A percentile compares a stretch with the other conserved stretches of the same genome.
Evolutionary conservation across 2,888 invertebrate genomes (phyloP).

Genomic region (Nymphalis urticae): DNA sequence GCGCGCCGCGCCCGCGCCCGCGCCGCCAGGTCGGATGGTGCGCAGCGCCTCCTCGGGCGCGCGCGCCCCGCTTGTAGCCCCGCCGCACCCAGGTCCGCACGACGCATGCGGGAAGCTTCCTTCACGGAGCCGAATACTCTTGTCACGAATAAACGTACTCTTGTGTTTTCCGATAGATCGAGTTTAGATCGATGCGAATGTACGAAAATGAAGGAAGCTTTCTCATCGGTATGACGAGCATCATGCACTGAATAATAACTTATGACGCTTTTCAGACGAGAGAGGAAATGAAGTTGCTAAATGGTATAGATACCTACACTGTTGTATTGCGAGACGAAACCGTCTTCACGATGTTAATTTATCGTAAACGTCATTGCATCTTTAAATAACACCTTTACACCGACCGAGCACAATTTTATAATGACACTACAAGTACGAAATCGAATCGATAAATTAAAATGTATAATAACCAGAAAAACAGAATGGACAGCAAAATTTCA

Average conservation of each 20-base stretch:
- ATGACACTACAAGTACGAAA: conserved; percentile 7
- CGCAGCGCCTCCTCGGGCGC: conserved; percentile 78
- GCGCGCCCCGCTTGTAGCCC: conserved; percentile 44
- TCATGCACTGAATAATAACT: conserved; percentile 29
- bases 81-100: conserved; percentile 72
- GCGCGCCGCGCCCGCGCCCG: conserved; percentile 50
- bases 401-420: neutral
- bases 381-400: conserved; percentile 3
- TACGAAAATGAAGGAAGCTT: conserved; percentile 39
- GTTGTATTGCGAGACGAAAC: conserved; percentile 15
- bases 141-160: neutral
- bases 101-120: conserved; percentile 40
- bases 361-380: conserved; percentile 17
- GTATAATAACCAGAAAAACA: no score
- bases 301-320: conserved; percentile 20
- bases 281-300: conserved; percentile 1
- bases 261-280: conserved; percentile 34
- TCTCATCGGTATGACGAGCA: conserved; percentile 34
- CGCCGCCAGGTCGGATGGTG: conserved; percentile 73
- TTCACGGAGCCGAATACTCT: conserved; percentile 15
- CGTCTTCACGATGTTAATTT: conserved; percentile 5
- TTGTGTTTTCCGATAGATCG: neutral
- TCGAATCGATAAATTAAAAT: neutral
- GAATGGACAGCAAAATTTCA: neutral
- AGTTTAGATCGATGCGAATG: neutral